Conservation (phyloP, 2,113 vertebrate genomes). For the Scomber colias region DNA sequence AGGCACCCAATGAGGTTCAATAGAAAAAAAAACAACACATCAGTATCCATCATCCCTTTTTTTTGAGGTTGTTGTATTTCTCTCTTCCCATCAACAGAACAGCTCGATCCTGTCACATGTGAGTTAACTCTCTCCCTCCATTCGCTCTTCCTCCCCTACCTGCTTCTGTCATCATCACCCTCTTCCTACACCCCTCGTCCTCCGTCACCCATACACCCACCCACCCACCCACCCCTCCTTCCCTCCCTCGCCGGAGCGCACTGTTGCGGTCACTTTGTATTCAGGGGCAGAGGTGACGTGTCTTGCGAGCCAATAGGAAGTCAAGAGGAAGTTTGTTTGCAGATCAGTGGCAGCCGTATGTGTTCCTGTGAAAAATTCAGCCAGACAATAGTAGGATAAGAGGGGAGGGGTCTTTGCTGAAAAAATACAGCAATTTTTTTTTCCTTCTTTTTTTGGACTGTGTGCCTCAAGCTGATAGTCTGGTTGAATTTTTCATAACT, state of each 20-base stretch:
- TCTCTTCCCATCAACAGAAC: constrained; percentile 86
- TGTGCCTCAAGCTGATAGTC: neutral
- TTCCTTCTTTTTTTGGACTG: neutral
- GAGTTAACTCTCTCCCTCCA: constrained; percentile 81
- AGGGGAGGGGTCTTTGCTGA: constrained; percentile 28
- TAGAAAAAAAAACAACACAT: constrained; percentile 42
- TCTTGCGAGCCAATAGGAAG: constrained; percentile 66
- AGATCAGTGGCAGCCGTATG: constrained; percentile 50
- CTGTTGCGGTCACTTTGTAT: constrained; percentile 62
- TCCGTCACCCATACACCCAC: neutral
- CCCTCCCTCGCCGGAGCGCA: constrained; percentile 49
- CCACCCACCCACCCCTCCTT: constrained; percentile 7
- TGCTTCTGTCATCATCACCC: constrained; percentile 65
- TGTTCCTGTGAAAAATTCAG: constrained; percentile 78
- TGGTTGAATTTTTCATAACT: constrained; percentile 73
- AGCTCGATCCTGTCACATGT: constrained; percentile 87
- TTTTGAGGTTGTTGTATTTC: constrained; percentile 82
- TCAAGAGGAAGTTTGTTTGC: constrained; percentile 65
- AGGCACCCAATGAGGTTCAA: constrained; percentile 29
- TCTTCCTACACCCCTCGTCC: neutral
- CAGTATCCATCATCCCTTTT: constrained; percentile 54
- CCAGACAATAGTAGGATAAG: constrained; percentile 76
- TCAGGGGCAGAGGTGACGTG: constrained; percentile 62
- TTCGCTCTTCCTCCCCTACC: constrained; percentile 65
- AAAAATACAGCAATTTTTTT: constrained; percentile 4